These are phyloP conservation scores for Harpalus rubripes DNA, from an alignment of 2,888 invertebrate genomes.

Conservation along the genomic window DNA sequence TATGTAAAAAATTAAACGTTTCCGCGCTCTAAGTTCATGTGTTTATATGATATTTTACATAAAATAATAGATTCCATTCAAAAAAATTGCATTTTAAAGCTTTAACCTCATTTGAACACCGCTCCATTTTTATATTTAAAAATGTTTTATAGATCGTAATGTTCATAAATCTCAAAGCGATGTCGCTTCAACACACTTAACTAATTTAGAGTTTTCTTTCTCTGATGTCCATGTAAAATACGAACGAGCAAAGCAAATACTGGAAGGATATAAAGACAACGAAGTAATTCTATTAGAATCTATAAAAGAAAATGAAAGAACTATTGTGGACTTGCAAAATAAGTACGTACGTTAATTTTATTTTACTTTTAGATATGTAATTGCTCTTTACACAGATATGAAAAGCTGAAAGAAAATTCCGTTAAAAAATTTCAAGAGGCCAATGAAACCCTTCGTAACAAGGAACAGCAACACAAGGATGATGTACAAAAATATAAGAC, in stretches of 20 bases:
- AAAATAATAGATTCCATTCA: too few relatives aligned
- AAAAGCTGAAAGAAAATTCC: constrained; percentile 66
- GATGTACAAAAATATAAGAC: constrained; percentile 72
- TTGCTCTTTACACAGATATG: constrained; percentile 26
- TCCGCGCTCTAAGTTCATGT: too few relatives aligned
- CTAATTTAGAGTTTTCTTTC: constrained; percentile 73
- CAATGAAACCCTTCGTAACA: constrained; percentile 71
- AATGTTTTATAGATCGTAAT: constrained; percentile 70
- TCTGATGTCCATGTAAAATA: constrained; percentile 73
- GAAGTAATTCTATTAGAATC: constrained; percentile 72
- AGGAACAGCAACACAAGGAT: constrained; percentile 71
- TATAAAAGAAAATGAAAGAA: constrained; percentile 71
- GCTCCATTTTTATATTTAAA: neutral
- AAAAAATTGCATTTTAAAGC: too few relatives aligned
- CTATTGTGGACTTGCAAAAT: constrained; percentile 40
- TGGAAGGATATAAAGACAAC: constrained; percentile 73
- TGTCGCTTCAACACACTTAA: constrained; percentile 71
- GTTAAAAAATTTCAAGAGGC: constrained; percentile 71
- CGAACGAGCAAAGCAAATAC: constrained; percentile 72
- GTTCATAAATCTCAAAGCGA: constrained; percentile 71
- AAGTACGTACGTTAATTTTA: constrained; percentile 29
- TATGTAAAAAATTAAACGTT: too few relatives aligned
- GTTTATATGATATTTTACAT: too few relatives aligned
- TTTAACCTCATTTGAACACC: too few relatives aligned
- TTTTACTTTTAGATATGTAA: neutral